Conservation (phyloP, 2,797 vertebrate genomes). For the Sebastes cheni region DNA sequence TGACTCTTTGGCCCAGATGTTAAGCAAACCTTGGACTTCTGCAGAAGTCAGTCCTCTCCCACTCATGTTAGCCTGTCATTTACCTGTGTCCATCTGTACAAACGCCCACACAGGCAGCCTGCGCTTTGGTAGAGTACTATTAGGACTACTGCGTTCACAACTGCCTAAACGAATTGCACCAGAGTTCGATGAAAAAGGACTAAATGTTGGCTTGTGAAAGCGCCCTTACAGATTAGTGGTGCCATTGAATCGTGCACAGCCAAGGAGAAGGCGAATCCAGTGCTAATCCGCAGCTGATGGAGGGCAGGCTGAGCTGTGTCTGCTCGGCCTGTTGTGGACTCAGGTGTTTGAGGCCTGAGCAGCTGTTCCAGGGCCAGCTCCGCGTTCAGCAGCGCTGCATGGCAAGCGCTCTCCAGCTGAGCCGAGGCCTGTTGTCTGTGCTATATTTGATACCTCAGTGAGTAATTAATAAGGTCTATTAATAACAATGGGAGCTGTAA, state of each 20-base stretch:
- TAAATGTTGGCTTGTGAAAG: too few species aligned
- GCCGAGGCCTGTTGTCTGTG: conserved; percentile 73
- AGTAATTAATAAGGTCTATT: conserved; percentile 85
- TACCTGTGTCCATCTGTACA: too few species aligned
- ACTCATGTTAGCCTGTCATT: too few species aligned
- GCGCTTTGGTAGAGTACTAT: too few species aligned
- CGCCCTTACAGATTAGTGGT: neutral
- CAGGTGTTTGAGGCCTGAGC: conserved; percentile 66
- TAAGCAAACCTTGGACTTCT: too few species aligned
- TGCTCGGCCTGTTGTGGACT: conserved; percentile 49
- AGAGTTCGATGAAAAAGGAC: too few species aligned
- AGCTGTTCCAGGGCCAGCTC: conserved; percentile 71
- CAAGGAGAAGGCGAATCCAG: conserved; percentile 24
- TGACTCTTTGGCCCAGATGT: too few species aligned
- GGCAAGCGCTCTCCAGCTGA: conserved; percentile 70
- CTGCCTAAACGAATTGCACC: too few species aligned
- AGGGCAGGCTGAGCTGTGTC: conserved; percentile 30
- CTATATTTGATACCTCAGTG: conserved; percentile 79
- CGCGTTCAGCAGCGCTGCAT: conserved; percentile 40
- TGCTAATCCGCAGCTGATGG: conserved; percentile 45
- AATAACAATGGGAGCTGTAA: conserved; percentile 78
- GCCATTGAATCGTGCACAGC: conserved; percentile 7
- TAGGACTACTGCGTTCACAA: too few species aligned
- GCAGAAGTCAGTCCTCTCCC: too few species aligned
- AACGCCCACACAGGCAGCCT: too few species aligned